Conservation (phyloP, 2,797 vertebrate species). For the Poecilia wingei region DNA sequence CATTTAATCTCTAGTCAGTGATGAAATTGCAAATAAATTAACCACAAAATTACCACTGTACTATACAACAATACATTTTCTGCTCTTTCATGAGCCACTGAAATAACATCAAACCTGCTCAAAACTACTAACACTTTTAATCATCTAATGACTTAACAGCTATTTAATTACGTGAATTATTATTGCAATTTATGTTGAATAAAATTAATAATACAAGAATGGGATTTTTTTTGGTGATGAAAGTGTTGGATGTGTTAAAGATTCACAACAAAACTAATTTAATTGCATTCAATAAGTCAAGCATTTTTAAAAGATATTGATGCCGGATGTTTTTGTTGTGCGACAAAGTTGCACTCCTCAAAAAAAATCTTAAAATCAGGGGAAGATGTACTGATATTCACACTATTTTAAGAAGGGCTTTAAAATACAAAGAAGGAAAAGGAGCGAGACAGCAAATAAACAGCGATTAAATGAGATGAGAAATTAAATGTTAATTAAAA, state of each 20-base stretch:
- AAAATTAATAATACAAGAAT: not conserved
- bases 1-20: not conserved
- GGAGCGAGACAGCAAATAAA: not conserved
- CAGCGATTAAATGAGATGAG: not conserved
- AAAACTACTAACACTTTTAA: not conserved
- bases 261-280: not conserved
- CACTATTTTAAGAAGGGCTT: not conserved
- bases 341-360: not conserved
- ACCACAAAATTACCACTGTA: not conserved
- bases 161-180: not conserved
- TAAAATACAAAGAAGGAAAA: not conserved
- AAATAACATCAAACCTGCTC: not conserved
- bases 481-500: no score
- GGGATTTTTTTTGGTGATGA: not conserved
- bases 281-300: not conserved
- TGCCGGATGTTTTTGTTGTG: not conserved
- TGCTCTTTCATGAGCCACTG: not conserved
- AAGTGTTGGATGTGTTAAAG: no score
- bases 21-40: not conserved
- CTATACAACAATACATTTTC: not conserved
- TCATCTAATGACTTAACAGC: not conserved
- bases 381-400: not conserved
- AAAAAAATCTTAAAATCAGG: not conserved
- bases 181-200: not conserved
- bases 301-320: not conserved